phyloP scores from a whole-genome alignment of 2,113 vertebrate genomes.

The Atractosteus spatula region DNA sequence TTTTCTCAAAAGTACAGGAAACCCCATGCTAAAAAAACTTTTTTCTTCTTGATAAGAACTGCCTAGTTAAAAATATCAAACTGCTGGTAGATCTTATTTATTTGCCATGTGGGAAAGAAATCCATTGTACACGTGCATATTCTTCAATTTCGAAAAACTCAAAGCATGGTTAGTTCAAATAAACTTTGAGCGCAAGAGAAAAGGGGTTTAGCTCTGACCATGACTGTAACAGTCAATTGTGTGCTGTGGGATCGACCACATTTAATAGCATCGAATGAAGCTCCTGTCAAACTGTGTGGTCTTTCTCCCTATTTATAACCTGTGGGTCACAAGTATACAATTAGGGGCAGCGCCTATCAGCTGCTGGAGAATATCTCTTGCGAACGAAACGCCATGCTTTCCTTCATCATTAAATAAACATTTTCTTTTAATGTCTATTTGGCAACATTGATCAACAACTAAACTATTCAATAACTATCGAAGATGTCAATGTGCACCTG shows the following conservation, averaged over 20 bases:
- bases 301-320: conserved; percentile 46
- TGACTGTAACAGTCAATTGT: not conserved
- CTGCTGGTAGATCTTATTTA: not conserved
- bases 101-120: not conserved
- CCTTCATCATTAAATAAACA: not conserved
- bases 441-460: too few relatives aligned
- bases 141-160: not conserved
- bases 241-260: not conserved
- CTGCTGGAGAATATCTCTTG: conserved; percentile 57
- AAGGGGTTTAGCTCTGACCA: not conserved
- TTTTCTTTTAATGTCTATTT: not conserved
- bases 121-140: not conserved
- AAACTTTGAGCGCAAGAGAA: not conserved
- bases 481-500: too few relatives aligned
- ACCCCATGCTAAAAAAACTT: not conserved
- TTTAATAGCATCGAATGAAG: not conserved
- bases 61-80: not conserved
- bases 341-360: conserved; percentile 60
- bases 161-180: not conserved
- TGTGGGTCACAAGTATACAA: conserved; percentile 68
- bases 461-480: too few relatives aligned
- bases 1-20: too few relatives aligned
- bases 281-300: conserved; percentile 32
- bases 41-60: not conserved
- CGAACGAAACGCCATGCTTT: conserved; percentile 44